Percentiles rank a stretch among this genome's conserved stretches.
Conservation (phyloP, 1,140 invertebrate genomes). For the Eubasilissa regina region DNA sequence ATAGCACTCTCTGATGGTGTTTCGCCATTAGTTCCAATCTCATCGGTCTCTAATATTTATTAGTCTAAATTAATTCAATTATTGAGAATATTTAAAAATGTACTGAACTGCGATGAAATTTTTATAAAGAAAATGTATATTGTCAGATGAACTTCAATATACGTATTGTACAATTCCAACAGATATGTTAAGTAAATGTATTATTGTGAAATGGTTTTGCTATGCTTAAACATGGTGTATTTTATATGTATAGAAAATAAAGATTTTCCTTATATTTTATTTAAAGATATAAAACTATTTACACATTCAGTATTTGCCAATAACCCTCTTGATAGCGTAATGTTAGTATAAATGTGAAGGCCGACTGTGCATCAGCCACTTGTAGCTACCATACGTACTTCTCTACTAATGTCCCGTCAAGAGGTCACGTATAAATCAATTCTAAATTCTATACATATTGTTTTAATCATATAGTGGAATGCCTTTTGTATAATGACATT, state of each 20-base stretch:
- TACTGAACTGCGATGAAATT: slow-evolving; percentile 26
- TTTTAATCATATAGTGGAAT: background rate
- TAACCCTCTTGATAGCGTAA: slow-evolving; percentile 17
- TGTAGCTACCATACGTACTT: no score
- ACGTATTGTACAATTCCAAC: slow-evolving; percentile 29
- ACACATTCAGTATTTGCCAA: slow-evolving; percentile 34
- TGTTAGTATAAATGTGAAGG: background rate
- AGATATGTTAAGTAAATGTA: slow-evolving; percentile 40
- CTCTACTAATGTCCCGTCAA: background rate
- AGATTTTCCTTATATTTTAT: slow-evolving; percentile 37
- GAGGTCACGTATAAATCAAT: slow-evolving; percentile 1
- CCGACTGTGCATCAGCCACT: no score
- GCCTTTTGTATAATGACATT: background rate
- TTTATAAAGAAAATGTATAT: slow-evolving; percentile 13
- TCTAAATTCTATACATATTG: background rate
- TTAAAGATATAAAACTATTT: slow-evolving; percentile 25
- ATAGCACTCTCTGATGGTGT: slow-evolving; percentile 1
- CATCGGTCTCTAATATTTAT: slow-evolving; percentile 31
- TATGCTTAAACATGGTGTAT: slow-evolving; percentile 33
- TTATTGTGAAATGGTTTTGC: slow-evolving; percentile 27
- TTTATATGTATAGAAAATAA: slow-evolving; percentile 31
- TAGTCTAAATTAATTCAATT: slow-evolving; percentile 36
- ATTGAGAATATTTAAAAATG: slow-evolving; percentile 39
- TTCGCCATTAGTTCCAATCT: slow-evolving; percentile 20
- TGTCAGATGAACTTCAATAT: slow-evolving; percentile 21